Base-by-base conservation (phyloP, 2,113 vertebrate species). In the Morone chrysops region DNA sequence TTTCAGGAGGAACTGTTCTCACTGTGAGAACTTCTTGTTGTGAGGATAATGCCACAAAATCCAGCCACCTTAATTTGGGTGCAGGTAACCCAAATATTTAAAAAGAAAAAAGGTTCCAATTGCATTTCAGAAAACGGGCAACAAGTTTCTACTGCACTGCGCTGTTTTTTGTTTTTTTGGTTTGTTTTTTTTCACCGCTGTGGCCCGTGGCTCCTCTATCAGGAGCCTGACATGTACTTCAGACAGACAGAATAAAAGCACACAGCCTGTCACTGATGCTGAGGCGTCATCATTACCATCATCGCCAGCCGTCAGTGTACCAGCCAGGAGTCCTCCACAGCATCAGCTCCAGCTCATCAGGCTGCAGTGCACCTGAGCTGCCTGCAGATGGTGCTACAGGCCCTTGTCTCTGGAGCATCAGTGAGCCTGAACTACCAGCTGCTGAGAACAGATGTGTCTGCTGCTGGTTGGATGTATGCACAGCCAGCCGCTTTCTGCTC, bases 181-280 rank as follows among this genome's bases (percentile, higher is more conserved):
- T 56, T 31, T 22, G 18, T 78, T 50, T 70, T 45, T 75, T 81
- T 90, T 92, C 91, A 93, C 91, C 95, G 92, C 94, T 92, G 93
- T 97, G 95, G 95, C 96, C 94, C 92, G 88, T 82, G 94, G 93
- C 93, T 95, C 91, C 95, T 92, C 72, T 85, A 84, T 89, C 92
- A 89, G 93, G 93, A 95, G 92, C 92, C 94, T 94, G 90, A 81
- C 54, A 12, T 84, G 66, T 86, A 70, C 77, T 78, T 82, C 83
- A 81, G 50, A 88, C 68, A 71, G 75, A 82, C 81, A 77, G 53
- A 86, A 72, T 68, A 62, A 83, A 90, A 92, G 91, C 90, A 91
- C 92, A 88, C 76, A 69, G 78, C 74, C 84, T 78, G 72, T 78
- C 59, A 47, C 63, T 73, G 68, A 76, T 53, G 22, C 22, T 75